phyloP scores from a whole-genome alignment of 2,113 vertebrate genomes.

The Pipa parva region DNA sequence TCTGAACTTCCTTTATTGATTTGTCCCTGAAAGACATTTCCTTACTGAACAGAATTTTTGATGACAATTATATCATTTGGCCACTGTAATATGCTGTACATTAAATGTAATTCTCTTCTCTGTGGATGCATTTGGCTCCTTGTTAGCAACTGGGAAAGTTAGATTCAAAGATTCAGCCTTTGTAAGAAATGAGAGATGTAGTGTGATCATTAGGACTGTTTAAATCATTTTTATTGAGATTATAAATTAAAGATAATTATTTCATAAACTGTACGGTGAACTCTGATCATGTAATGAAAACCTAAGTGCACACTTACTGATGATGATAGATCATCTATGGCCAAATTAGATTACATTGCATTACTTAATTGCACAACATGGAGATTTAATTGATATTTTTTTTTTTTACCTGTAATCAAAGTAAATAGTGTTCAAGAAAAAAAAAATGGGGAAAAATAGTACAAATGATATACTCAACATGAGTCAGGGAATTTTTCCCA shows the following conservation, averaged over 20 bases:
- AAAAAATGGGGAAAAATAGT: too few relatives aligned
- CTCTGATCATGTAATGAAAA: background rate
- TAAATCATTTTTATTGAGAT: constrained; percentile 33
- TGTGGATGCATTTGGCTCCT: constrained; percentile 12
- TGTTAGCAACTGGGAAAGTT: background rate
- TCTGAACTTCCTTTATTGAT: constrained; percentile 20
- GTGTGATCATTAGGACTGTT: constrained; percentile 15
- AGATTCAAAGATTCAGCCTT: constrained; percentile 16
- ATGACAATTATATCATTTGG: constrained; percentile 15
- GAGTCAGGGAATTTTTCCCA: too few relatives aligned
- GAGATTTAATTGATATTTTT: background rate
- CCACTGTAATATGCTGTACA: constrained; percentile 11
- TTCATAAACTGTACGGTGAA: constrained; percentile 21
- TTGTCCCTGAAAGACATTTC: constrained; percentile 1
- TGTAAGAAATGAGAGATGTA: background rate
- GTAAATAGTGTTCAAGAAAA: too few relatives aligned
- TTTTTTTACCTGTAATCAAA: too few relatives aligned
- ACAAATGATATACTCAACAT: too few relatives aligned
- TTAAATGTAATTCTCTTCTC: constrained; percentile 25
- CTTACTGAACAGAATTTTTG: background rate
- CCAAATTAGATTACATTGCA: background rate
- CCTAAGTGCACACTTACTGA: constrained; percentile 1
- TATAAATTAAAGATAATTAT: constrained; percentile 24
- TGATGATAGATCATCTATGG: background rate
- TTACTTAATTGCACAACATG: background rate